Base-by-base conservation (phyloP, 2,888 invertebrate genomes). In the Platycheirus albimanus region DNA sequence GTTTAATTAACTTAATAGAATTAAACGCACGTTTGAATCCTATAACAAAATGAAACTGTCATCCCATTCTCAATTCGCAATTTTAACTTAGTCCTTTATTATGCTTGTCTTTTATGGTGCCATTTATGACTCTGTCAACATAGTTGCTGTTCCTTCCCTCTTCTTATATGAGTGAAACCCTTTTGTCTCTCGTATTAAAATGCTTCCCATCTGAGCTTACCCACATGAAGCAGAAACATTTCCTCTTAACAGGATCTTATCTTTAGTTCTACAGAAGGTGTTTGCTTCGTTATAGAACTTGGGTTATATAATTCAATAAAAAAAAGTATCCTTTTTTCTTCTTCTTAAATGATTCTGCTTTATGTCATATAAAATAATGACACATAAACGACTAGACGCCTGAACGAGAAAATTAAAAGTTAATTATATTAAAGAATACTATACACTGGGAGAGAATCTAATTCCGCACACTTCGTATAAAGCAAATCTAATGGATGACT, bases 361-460 rank as follows among this genome's bases (percentile, higher is more conserved):
- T 41, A 13, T 41, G 7, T 13, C 38, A 41, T 6, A 41, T 41
- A 24, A 24, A 4, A 24, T 4, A 24, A 24, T 24, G 24, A 24
- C 6, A 24, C 24, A 24, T 6, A 24, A 3, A 24, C 6, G 24
- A 3, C 3, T 4, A 24, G 3, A 3, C 13, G 3, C 38, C 38
- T 8, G 38, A 17, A n/a, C n/a, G n/a, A 43, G 30, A 61, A 61
- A 30, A 61, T 15, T 28, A 30, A 28, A 58, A 41, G 28, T n/a
- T 54, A 58, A 58, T 41, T 4, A 7, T 10, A 58, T 41, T 15
- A 58, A 41, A 56, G 38, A 56, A 38, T 11, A n/a, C n/a, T n/a
- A n/a, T n/a, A 41, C 15, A 13, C 1, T 58, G 2, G 1, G 15
- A 2, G 15, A 2, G 15, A 58, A 41, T 41, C 41, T 28, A 41